Evolutionary conservation across 2,888 invertebrate species (phyloP), one percentile per base, ranked within the genome.

Genomic region (Agrochola litura): DNA sequence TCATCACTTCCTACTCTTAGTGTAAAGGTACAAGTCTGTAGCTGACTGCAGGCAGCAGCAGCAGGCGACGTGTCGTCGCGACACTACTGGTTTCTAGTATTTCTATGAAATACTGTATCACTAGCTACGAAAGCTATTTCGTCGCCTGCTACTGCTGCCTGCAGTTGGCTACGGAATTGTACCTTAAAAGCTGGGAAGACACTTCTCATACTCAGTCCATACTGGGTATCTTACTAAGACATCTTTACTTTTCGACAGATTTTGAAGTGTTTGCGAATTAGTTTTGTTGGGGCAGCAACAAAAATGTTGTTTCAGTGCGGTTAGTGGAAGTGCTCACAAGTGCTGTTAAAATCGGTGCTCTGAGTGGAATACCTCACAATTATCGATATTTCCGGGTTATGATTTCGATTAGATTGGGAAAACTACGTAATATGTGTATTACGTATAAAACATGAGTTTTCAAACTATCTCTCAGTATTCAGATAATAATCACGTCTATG

Each of bases 401-500:
- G 8, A 52, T 25, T 37, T 58, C 30, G 43, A 76, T 82, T 46
- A 82, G 46, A 69, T 41, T 69, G 10, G 30, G 41, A 49, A 30
- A 49, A 54, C 43, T 52, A 64, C 54, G 46, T 19, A 25, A 49
- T 22, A 43, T 6, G 19, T n/a, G 37, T 63, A 61, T 61, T n/a
- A 67, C 6, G 2, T 56, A 82, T 8, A 43, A 30, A 30, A 30
- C 30, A 30, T 30, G 30, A 30, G 30, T 30, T 30, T 52, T 52
- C 2, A 9, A n/a, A 19, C 22, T 41, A 82, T 82, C 61, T 81
- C 16, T 41, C 54, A n/a, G 65, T 43, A 49, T 58, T 22, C 66
- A 49, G 49, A 80, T 77, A 71, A 64, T 49, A 81, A 76, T 66
- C 52, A 66, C 22, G 46, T 12, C 82, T 37, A 25, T 68, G 64